Base-by-base conservation (phyloP, 2,797 vertebrate genomes). In the Ctenochaetus hawaiiensis region DNA sequence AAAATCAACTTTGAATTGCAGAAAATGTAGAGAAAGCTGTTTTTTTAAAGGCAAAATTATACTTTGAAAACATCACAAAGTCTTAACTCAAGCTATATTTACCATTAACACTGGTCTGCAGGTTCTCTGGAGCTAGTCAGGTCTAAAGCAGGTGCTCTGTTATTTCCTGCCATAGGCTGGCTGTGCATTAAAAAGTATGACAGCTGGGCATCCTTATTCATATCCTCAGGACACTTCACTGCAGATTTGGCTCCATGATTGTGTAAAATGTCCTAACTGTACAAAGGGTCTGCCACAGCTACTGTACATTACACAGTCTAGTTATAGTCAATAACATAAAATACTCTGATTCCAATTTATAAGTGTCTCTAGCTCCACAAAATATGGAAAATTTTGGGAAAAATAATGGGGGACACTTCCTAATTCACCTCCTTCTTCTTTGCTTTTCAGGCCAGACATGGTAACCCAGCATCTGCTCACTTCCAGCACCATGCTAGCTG, bases 401-500 rank as follows among this genome's bases (percentile, higher is more conserved):
- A 64, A 13, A 0, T 0, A 66, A 53, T 10, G 2, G 20, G 11
- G 6, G 8, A 52, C 26, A 18, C 30, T 17, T 59, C 14, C 43
- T 61, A 11, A 60, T 65, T n/a, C 67, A 53, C 43, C 17, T 47
- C 12, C 39, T 30, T 23, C 20, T 61, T 53, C 52, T 37, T 69
- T 8, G n/a, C 8, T 17, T 60, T 30, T 61, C 10, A 37, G 6
- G 26, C 17, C 26, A 77, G 67, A 56, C 22, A 53, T 18, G 74
- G 11, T 53, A 5, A 13, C 41, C 20, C 41, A 58, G 62, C 68
- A 23, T 68, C 57, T 63, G 41, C 58, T 75, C 60, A 59, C 68
- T 77, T 60, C 11, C 53, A 75, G 61, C 61, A 73, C 43, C 53
- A 54, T 69, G 47, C 12, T 34, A 61, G 65, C 65, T 80, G 75